Conservation (phyloP, 2,797 vertebrate species). For the Gymnothorax reevesii region DNA sequence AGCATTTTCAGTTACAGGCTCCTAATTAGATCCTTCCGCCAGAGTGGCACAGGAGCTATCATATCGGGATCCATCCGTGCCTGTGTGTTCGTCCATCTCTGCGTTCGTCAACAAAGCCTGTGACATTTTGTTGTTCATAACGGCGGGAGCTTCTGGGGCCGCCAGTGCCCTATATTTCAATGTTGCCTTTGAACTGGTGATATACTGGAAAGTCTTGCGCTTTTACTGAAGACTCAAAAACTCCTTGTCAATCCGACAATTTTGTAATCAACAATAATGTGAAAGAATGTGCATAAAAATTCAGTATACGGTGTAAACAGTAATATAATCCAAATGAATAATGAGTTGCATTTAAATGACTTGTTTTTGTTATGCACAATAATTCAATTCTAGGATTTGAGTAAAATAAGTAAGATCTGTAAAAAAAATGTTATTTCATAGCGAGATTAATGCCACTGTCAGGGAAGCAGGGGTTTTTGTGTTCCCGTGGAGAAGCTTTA, state of each 20-base stretch:
- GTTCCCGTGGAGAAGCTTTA: not conserved
- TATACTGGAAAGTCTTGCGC: not conserved
- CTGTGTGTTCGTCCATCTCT: too few relatives aligned
- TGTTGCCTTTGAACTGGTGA: not conserved
- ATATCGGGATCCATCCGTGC: too few relatives aligned
- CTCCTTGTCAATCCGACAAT: not conserved
- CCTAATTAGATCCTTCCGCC: too few relatives aligned
- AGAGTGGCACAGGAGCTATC: too few relatives aligned
- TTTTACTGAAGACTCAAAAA: not conserved
- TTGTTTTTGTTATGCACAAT: not conserved
- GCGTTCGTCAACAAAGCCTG: too few relatives aligned
- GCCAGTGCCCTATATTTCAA: too few relatives aligned
- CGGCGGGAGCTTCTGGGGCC: too few relatives aligned
- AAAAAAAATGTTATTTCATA: conserved; percentile 1
- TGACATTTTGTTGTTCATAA: too few relatives aligned
- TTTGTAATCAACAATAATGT: not conserved
- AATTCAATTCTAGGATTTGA: not conserved
- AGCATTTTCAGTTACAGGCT: too few relatives aligned
- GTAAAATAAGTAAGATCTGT: not conserved
- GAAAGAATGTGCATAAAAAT: too few relatives aligned
- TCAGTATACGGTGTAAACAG: not conserved
- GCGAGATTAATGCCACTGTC: not conserved
- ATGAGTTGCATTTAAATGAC: not conserved
- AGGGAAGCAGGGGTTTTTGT: not conserved
- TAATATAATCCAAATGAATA: not conserved